Percentiles rank a stretch among this genome's conserved stretches.
Conservation (phyloP, 1,140 invertebrate species). For the Kradibia gibbosae region DNA sequence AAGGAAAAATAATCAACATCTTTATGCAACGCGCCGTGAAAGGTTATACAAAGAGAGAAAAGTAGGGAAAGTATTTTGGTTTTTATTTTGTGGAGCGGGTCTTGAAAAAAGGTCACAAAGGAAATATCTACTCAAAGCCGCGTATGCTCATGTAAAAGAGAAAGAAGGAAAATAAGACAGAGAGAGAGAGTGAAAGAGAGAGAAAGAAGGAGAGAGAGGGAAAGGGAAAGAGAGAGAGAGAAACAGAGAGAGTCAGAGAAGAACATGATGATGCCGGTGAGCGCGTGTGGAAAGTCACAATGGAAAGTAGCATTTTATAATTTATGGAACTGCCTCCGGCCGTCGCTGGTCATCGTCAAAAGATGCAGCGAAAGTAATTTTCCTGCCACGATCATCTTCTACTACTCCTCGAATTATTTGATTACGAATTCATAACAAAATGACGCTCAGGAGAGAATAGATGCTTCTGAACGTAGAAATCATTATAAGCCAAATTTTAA, state of each 20-base stretch:
- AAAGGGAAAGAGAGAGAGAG: neutral
- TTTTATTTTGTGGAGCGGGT: neutral
- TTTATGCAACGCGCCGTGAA: neutral
- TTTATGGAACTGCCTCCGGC: conserved; percentile 49
- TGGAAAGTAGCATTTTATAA: conserved; percentile 50
- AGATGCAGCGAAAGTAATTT: conserved; percentile 61
- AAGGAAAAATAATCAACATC: too few relatives aligned
- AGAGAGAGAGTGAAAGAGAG: neutral
- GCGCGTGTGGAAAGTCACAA: conserved; percentile 43
- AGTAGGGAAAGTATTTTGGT: neutral
- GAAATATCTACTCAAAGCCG: neutral
- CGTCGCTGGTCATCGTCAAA: conserved; percentile 57
- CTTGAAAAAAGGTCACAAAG: neutral
- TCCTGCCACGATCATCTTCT: conserved; percentile 37
- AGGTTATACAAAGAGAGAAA: neutral
- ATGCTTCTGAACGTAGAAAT: neutral
- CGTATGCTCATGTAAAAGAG: neutral
- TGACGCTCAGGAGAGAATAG: neutral
- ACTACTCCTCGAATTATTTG: neutral
- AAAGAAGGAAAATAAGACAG: neutral
- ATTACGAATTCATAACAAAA: neutral
- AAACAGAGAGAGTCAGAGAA: conserved; percentile 9
- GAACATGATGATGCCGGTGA: neutral
- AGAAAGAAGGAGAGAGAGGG: neutral
- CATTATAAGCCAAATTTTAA: neutral